Evolutionary conservation across 2,113 vertebrate species (phyloP).

Genomic region (Alces alces): DNA sequence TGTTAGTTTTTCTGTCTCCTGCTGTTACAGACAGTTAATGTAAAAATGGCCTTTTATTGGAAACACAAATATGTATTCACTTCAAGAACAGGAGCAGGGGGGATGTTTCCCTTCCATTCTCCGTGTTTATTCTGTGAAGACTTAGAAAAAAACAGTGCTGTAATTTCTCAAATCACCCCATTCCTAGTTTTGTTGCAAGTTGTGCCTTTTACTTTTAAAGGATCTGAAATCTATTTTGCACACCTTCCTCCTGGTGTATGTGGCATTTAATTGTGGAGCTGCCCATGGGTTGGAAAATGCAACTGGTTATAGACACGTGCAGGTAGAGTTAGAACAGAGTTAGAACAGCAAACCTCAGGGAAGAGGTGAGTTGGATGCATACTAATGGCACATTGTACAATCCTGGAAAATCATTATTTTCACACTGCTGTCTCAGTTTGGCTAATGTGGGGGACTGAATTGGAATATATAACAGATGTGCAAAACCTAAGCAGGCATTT

Average conservation of each 20-base stretch:
- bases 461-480: conserved; percentile 63
- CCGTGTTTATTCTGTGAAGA: conserved; percentile 60
- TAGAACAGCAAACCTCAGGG: background rate
- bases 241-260: conserved; percentile 47
- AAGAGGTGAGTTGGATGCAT: conserved; percentile 41
- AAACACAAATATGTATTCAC: conserved; percentile 76
- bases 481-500: conserved; percentile 45
- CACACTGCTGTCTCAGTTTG: conserved; percentile 29
- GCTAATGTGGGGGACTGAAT: background rate
- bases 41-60: conserved; percentile 78
- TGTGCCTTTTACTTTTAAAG: conserved; percentile 49
- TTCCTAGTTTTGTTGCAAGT: conserved; percentile 55
- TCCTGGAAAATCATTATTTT: conserved; percentile 59
- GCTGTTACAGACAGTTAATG: conserved; percentile 76
- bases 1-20: conserved; percentile 76
- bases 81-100: conserved; percentile 65
- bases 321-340: conserved; percentile 57
- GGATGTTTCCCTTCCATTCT: conserved; percentile 70
- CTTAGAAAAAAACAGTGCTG: conserved; percentile 47
- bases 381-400: conserved; percentile 48
- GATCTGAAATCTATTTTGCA: conserved; percentile 42
- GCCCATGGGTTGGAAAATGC: conserved; percentile 41
- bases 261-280: conserved; percentile 65
- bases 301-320: background rate
- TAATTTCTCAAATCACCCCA: conserved; percentile 57